A percentile compares a stretch with the other conserved stretches of the same genome.
Conservation (phyloP, 2,113 vertebrate species). For the Cebidichthys violaceus region DNA sequence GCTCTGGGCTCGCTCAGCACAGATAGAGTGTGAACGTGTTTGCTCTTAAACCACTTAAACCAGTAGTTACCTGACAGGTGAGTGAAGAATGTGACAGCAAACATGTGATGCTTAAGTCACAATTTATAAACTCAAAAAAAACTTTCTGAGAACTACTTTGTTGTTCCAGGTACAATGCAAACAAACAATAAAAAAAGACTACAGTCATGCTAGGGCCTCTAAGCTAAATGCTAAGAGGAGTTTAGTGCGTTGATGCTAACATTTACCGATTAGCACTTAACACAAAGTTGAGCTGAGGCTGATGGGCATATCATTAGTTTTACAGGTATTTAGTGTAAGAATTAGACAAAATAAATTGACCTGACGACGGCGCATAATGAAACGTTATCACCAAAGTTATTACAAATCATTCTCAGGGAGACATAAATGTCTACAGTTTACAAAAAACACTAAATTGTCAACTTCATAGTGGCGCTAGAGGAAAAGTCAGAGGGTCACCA, state of each 20-base stretch:
- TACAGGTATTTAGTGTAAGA: not conserved
- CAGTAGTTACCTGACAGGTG: not conserved
- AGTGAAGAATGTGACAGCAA: slow-evolving; percentile 14
- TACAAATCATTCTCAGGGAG: not conserved
- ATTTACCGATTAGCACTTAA: not conserved
- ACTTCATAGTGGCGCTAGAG: not conserved
- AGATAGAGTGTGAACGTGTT: slow-evolving; percentile 30
- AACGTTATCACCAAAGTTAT: not conserved
- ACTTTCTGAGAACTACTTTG: not conserved
- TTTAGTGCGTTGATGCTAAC: not conserved
- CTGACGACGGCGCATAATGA: not conserved
- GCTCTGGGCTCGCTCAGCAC: not conserved
- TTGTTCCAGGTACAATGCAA: not conserved
- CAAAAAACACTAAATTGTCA: not conserved
- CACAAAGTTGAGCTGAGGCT: not conserved
- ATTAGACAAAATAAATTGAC: not conserved
- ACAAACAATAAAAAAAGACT: not conserved
- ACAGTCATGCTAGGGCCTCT: not conserved
- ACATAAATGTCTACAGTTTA: not conserved
- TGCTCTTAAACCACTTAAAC: not conserved
- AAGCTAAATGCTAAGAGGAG: not conserved
- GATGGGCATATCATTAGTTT: not conserved
- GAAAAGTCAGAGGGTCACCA: not conserved
- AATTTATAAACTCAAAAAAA: not conserved
- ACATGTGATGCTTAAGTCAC: not conserved